Conservation (phyloP, 2,797 vertebrate genomes). For the Lacerta agilis region DNA sequence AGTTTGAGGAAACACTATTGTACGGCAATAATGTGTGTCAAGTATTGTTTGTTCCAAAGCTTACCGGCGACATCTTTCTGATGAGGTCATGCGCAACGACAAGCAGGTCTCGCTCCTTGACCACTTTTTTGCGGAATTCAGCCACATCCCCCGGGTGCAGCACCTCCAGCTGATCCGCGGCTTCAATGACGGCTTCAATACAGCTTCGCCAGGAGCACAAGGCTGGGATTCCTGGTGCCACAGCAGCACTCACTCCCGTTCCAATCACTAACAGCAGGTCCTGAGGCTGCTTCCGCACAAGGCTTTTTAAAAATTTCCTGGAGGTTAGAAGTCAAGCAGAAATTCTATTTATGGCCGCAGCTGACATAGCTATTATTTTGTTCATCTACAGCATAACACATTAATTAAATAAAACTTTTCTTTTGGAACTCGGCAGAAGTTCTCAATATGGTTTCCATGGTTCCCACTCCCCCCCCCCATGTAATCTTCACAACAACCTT, state of each 20-base stretch:
- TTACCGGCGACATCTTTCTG: conserved; percentile 81
- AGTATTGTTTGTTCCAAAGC: conserved; percentile 16
- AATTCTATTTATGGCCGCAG: neutral
- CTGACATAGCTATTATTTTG: neutral
- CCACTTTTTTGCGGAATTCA: conserved; percentile 73
- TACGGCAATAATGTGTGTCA: neutral
- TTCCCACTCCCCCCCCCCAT: too few relatives aligned
- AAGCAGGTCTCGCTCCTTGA: conserved; percentile 74
- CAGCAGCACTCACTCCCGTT: conserved; percentile 74
- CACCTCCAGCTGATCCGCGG: conserved; percentile 77
- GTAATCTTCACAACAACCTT: too few relatives aligned
- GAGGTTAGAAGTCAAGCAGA: conserved; percentile 3
- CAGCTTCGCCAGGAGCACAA: conserved; percentile 79
- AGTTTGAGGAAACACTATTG: too few relatives aligned
- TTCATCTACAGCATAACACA: neutral
- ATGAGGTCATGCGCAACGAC: conserved; percentile 80
- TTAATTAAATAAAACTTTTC: too few relatives aligned
- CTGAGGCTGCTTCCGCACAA: conserved; percentile 72
- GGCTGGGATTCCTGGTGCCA: conserved; percentile 71
- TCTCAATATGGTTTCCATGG: too few relatives aligned
- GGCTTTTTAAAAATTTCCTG: conserved; percentile 78
- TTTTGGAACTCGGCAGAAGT: too few relatives aligned
- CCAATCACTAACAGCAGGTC: conserved; percentile 78
- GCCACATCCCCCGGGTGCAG: conserved; percentile 72
- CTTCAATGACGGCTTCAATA: conserved; percentile 75